Conservation (phyloP, 2,113 vertebrate species). For the Antechinus stuartii region DNA sequence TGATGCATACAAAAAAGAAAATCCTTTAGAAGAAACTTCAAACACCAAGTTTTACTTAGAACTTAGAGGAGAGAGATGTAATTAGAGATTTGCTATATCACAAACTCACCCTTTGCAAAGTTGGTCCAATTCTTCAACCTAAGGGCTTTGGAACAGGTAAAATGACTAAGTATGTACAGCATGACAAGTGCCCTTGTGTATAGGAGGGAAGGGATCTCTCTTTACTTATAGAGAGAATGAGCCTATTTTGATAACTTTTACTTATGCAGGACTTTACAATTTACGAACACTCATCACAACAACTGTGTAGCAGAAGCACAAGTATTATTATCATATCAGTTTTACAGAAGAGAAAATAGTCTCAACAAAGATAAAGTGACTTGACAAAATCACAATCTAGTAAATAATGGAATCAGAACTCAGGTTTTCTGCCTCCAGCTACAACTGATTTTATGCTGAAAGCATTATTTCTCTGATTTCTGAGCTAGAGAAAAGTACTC, state of each 20-base stretch:
- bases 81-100: conserved; percentile 42
- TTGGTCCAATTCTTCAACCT: conserved; percentile 38
- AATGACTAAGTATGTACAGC: neutral
- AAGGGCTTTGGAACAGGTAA: conserved; percentile 5
- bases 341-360: neutral
- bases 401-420: neutral
- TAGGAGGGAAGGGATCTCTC: neutral
- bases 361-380: neutral
- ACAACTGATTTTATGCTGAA: neutral
- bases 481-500: neutral
- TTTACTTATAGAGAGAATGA: neutral
- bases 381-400: neutral
- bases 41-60: conserved; percentile 71
- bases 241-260: neutral
- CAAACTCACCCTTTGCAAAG: conserved; percentile 38
- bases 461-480: neutral
- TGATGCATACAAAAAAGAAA: conserved; percentile 72
- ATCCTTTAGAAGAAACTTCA: conserved; percentile 81
- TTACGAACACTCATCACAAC: neutral
- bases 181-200: neutral
- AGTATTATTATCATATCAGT: neutral
- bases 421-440: neutral
- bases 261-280: neutral
- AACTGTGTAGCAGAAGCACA: neutral
- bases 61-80: conserved; percentile 69